Evolutionary conservation across 2,113 vertebrate genomes (phyloP), one percentile per base, ranked within the genome.

Genomic region (Hyperoodon ampullatus): DNA sequence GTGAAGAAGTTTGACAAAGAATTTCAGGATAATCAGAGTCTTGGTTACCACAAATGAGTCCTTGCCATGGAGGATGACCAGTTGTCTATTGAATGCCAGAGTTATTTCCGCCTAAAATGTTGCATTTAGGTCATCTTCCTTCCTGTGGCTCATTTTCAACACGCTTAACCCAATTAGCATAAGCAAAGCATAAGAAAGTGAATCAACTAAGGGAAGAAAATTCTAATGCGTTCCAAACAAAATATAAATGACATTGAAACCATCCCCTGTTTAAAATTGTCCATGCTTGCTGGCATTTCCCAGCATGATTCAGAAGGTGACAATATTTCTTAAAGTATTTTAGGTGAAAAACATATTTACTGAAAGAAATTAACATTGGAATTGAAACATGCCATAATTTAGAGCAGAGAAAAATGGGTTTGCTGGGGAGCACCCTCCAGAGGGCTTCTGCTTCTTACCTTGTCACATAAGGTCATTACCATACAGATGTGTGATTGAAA

Each of bases 281-380:
- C 42, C 58, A 9, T 71, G 33, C 24, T 93, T 74, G 70, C 71
- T 65, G 71, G 55, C 42, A 23, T 26, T 61, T 82, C 19, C 68
- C 81, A 65, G 44, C 72, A 63, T 77, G 88, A 95, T 58, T 98
- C 35, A 88, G 68, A 95, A 90, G 19, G 47, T 90, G 95, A 77
- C 53, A 66, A 6, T 93, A 68, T 80, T 90, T 92, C 71, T 81
- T 81, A 26, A 93, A 47, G 68, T 74, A 50, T 85, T 94, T 96
- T 93, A 53, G 30, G 12, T 87, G 50, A 87, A 78, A 93, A 94
- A 85, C 33, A 19, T 28, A 60, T 81, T 89, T 94, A 66, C 21
- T 58, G 9, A 75, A 95, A 88, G 21, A 55, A 65, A 68, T 94
- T 75, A 81, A 21, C n/a, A 19, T 33, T 72, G 58, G 42, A 77